These are phyloP conservation scores for Drosophila takahashii DNA, from an alignment of 1,140 invertebrate genomes.

Conservation along the genomic window DNA sequence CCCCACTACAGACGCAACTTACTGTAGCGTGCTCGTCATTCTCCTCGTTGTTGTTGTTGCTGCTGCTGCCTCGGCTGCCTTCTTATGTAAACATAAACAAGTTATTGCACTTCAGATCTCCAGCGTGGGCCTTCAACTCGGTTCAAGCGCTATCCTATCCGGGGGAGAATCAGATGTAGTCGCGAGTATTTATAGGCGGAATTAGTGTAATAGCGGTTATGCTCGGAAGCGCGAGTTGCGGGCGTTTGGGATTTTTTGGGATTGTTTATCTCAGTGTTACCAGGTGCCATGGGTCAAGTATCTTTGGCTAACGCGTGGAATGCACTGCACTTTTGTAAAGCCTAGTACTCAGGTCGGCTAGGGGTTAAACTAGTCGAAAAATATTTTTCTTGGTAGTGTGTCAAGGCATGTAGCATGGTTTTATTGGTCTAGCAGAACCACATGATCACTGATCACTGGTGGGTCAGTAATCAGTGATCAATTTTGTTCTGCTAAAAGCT, in stretches of 20 bases:
- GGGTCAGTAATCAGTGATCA: too few species aligned
- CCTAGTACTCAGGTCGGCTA: too few species aligned
- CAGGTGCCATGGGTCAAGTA: constrained; percentile 8
- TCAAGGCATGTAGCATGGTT: too few species aligned
- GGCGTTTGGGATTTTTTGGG: constrained; percentile 27
- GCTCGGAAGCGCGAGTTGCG: constrained; percentile 31
- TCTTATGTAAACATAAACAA: constrained; percentile 80
- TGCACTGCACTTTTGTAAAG: background rate
- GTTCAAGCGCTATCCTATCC: constrained; percentile 46
- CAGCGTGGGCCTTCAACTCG: constrained; percentile 19
- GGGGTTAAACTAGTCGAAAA: too few species aligned
- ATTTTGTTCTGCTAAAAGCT: too few species aligned
- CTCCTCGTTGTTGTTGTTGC: constrained; percentile 46
- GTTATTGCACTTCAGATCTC: constrained; percentile 50
- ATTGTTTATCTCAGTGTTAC: constrained; percentile 46
- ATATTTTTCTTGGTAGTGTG: too few species aligned
- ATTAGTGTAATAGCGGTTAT: background rate
- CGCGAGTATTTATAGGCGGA: constrained; percentile 20
- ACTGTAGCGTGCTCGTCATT: constrained; percentile 71
- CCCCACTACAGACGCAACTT: constrained; percentile 48
- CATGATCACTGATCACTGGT: too few species aligned
- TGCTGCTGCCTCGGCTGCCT: constrained; percentile 30
- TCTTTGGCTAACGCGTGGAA: background rate
- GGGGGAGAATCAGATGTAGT: constrained; percentile 40
- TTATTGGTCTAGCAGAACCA: too few species aligned